Conservation (phyloP, 2,113 vertebrate species). For the Salvelinus sp. region DNA sequence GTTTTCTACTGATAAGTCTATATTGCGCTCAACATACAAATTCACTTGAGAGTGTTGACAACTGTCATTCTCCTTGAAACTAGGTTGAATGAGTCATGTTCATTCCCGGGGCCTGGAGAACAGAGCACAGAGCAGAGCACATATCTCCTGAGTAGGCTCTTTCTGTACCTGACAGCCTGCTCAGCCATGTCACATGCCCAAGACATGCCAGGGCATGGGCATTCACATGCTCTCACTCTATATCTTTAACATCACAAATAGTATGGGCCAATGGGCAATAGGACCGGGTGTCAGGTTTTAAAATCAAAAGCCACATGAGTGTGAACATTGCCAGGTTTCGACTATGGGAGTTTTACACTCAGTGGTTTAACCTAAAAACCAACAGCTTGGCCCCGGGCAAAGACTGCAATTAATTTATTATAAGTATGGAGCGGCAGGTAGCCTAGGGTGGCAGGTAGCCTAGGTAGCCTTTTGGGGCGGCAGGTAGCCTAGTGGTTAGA, state of each 20-base stretch:
- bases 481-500: too few relatives aligned
- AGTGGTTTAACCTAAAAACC: too few relatives aligned
- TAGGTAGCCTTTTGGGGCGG: too few relatives aligned
- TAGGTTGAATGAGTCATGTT: neutral
- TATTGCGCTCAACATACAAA: neutral
- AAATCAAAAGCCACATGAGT: neutral
- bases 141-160: neutral
- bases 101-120: neutral
- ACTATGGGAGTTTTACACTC: neutral
- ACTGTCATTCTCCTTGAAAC: neutral
- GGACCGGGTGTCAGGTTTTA: neutral
- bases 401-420: too few relatives aligned
- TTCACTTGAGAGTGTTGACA: neutral
- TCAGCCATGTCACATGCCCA: neutral
- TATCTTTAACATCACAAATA: neutral
- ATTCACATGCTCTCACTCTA: neutral
- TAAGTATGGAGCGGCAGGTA: too few relatives aligned
- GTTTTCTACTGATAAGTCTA: too few relatives aligned
- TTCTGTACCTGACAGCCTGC: neutral
- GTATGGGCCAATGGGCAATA: neutral
- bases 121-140: too few relatives aligned
- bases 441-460: too few relatives aligned
- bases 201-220: neutral
- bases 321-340: neutral
- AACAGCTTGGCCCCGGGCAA: too few relatives aligned